A percentile compares a stretch with the other conserved stretches of the same genome.
phyloP scores from a whole-genome alignment of 2,888 invertebrate species.

The Eupithecia centaureata region DNA sequence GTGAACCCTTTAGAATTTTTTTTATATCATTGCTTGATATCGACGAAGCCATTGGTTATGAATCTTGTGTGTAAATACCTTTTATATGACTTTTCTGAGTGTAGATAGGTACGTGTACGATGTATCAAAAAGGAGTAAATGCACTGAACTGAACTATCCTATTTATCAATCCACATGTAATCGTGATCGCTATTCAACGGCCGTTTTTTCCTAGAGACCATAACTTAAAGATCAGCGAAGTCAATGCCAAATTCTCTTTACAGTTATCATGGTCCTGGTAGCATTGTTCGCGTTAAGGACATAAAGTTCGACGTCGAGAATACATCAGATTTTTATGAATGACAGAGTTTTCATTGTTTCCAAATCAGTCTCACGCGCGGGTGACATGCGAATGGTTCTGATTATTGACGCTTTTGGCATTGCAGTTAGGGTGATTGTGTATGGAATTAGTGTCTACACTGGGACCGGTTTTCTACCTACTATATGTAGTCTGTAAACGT shows the following conservation, averaged over 20 bases:
- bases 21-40: too few species aligned
- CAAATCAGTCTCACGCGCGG: slow-evolving; percentile 11
- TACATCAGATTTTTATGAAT: slow-evolving; percentile 24
- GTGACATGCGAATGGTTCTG: slow-evolving; percentile 19
- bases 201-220: not conserved
- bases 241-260: slow-evolving; percentile 9
- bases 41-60: too few species aligned
- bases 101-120: too few species aligned
- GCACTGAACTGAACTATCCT: too few species aligned
- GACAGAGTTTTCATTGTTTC: slow-evolving; percentile 14
- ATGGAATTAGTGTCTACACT: not conserved
- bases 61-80: too few species aligned
- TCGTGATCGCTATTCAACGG: not conserved
- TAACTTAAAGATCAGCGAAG: not conserved
- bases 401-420: slow-evolving; percentile 9
- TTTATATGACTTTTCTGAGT: too few species aligned
- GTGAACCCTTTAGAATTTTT: too few species aligned
- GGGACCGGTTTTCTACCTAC: not conserved
- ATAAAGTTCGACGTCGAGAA: slow-evolving; percentile 16
- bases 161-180: too few species aligned
- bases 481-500: not conserved
- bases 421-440: not conserved
- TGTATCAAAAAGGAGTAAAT: too few species aligned
- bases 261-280: slow-evolving; percentile 22
- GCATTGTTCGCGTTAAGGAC: slow-evolving; percentile 23